Conservation (phyloP, 2,113 vertebrate species). For the Petromus typicus region DNA sequence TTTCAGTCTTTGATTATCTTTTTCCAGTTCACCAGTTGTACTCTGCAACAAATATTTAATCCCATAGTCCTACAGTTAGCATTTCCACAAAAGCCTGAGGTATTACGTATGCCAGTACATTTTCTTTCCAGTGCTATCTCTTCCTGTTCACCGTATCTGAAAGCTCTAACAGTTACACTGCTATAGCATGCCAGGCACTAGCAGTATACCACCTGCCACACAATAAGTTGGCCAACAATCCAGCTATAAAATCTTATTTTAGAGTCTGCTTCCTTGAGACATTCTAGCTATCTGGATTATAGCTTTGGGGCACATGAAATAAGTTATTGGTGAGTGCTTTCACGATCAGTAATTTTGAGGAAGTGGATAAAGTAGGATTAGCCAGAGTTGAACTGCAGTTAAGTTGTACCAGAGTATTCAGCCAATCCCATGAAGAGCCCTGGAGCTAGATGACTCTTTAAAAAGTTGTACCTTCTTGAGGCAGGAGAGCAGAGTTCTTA, state of each 20-base stretch:
- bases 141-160: not conserved
- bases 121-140: not conserved
- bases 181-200: not conserved
- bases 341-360: not conserved
- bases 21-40: not conserved
- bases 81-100: not conserved
- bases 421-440: not conserved
- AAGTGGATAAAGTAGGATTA: not conserved
- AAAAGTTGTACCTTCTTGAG: not conserved
- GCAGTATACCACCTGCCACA: not conserved
- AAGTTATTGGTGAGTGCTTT: constrained; percentile 1
- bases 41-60: not conserved
- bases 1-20: constrained; percentile 31
- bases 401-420: not conserved
- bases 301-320: not conserved
- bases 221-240: not conserved
- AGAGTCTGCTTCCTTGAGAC: not conserved
- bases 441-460: not conserved
- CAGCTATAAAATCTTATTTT: not conserved
- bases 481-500: not conserved
- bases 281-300: not conserved
- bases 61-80: not conserved
- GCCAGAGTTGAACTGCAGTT: not conserved
- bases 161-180: not conserved
- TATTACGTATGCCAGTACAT: not conserved